Evolutionary conservation across 2,797 vertebrate species (phyloP).

Genomic region (Siniperca scherzeri): DNA sequence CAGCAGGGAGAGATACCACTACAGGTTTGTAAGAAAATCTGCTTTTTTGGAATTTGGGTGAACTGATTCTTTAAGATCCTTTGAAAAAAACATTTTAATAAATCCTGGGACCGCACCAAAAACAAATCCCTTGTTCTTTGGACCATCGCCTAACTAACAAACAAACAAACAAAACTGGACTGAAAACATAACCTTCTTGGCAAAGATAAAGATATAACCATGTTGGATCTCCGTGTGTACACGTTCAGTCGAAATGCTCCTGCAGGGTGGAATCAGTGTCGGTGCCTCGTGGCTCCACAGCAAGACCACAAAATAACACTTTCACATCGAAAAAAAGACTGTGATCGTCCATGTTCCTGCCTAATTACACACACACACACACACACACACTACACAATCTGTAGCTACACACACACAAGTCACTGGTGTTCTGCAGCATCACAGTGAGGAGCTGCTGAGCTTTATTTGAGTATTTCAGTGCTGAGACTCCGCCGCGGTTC

Average conservation of each 20-base stretch:
- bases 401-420: slow-evolving; percentile 19
- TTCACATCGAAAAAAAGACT: slow-evolving; percentile 12
- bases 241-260: not conserved
- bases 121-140: not conserved
- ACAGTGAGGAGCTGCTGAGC: too few relatives aligned
- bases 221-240: not conserved
- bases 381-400: not conserved
- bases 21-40: not conserved
- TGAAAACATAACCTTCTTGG: not conserved
- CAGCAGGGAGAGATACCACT: not conserved
- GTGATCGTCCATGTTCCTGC: slow-evolving; percentile 11
- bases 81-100: not conserved
- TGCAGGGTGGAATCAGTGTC: not conserved
- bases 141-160: not conserved
- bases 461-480: not conserved
- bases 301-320: slow-evolving; percentile 52
- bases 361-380: slow-evolving; percentile 39
- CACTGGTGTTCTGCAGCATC: not conserved
- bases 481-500: not conserved
- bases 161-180: slow-evolving; percentile 4
- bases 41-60: not conserved
- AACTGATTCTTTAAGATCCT: not conserved
- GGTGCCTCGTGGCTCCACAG: slow-evolving; percentile 23
- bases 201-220: not conserved
- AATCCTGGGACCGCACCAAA: not conserved